Base-by-base conservation (phyloP, 2,113 vertebrate genomes). In the Sylvietta virens region DNA sequence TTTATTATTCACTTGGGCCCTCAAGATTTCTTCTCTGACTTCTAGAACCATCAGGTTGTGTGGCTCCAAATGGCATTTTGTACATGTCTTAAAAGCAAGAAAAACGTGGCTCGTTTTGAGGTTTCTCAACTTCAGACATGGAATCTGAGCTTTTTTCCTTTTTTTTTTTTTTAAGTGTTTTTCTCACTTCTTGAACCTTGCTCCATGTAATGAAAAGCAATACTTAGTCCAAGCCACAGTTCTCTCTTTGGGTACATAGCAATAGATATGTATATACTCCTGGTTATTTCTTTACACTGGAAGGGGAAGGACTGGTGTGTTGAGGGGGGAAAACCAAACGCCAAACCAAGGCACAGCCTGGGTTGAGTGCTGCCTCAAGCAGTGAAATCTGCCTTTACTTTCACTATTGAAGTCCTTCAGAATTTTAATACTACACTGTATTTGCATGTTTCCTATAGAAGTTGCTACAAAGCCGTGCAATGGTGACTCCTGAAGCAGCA, bases 11-110 rank as follows among this genome's bases (percentile, higher is more conserved):
- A 99, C 98, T 99, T 99, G 98, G 99, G 99, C 97, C 99, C 99
- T 97, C 99, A 99, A 98, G 99, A 99, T 98, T 99, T 99, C 98
- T 99, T 99, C 99, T 99, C 99, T 98, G 99, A 99, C 99, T 99
- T 99, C 99, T 99, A 99, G 98, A 98, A 98, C 98, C 98, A 98
- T 98, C 98, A 98, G 98, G 98, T 98, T 98, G 98, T 98, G 98
- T 98, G 98, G 97, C 98, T 98, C 97, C 92, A 98, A 98, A 98
- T 98, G 98, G 95, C 97, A 98, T 95, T 97, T 97, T 96, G 94
- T 67, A 93, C 96, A 83, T 97, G 93, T 98, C 95, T 96, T 97
- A 97, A 96, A 98, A 96, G 96, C 97, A 97, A 97, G 95, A 98
- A 96, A 97, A 97, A 92, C 89, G 71, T 98, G 97, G 96, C 95